Evolutionary conservation across 1,140 invertebrate genomes (phyloP), one percentile per base, ranked within the genome.

Genomic region (Semibalanus balanoides): DNA sequence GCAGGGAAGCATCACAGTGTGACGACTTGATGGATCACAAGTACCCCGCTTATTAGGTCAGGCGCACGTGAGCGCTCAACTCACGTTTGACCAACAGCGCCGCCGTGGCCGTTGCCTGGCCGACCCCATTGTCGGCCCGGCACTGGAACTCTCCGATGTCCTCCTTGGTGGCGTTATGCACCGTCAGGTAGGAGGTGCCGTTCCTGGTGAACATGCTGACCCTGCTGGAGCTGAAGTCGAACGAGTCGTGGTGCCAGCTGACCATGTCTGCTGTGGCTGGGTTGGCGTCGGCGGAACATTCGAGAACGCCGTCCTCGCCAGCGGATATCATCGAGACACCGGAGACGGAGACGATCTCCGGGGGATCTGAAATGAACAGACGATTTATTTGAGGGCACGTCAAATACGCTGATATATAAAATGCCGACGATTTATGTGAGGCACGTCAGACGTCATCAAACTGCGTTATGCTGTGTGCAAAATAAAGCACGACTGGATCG

Each of bases 141-240:
- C 96, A 99, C 71, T 88, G 88, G 85, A 96, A 99, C 76, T 89
- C 88, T 0, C 96, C 96, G 0, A 94, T 91, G 84, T 97, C 95
- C 75, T 91, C 89, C 79, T 91, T 89, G 40, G 88, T 89, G 0
- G 93, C 90, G 81, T 90, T 86, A 72, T 88, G 87, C 75, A 98
- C 90, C 71, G 90, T 88, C 22, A 99, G 86, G 80, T 90, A 92
- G 70, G 92, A 92, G 51, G 90, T 93, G 74, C 88, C 87, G 81
- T 90, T 78, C 25, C 79, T 78, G 76, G 69, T 25, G 72, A 27
- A 30, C 43, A 30, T 11, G 27, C 7, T 35, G 30, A 40, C 28
- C 77, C 90, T 89, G 31, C 88, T 88, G 30, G 82, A 79, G 75
- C 82, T 79, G 78, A 87, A 86, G 82, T 91, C 85, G 35, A 86